phyloP scores from a whole-genome alignment of 2,888 invertebrate genomes.

The Protophormia terraenovae region DNA sequence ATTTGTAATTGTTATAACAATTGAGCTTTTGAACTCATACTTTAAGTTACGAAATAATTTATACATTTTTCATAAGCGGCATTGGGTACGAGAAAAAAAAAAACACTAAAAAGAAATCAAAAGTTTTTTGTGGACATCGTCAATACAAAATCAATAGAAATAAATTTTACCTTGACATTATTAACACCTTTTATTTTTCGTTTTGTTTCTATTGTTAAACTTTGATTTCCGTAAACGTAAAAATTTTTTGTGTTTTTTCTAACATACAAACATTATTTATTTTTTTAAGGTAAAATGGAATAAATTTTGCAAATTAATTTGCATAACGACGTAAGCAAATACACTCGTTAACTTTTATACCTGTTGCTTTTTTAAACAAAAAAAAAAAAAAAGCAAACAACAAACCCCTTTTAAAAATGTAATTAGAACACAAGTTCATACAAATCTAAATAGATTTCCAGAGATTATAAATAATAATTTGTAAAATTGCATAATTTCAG shows the following conservation, averaged over 20 bases:
- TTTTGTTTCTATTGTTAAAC: background rate
- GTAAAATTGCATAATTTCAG: slow-evolving; percentile 51
- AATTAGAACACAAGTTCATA: slow-evolving; percentile 22
- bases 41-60: slow-evolving; percentile 26
- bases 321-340: slow-evolving; percentile 24
- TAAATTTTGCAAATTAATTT: slow-evolving; percentile 35
- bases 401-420: background rate
- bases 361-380: slow-evolving; percentile 14
- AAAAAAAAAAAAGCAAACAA: background rate
- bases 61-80: slow-evolving; percentile 15
- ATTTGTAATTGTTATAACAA: slow-evolving; percentile 50
- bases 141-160: background rate
- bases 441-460: background rate
- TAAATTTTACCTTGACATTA: slow-evolving; percentile 33
- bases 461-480: slow-evolving; percentile 22
- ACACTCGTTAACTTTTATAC: background rate
- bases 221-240: slow-evolving; percentile 22
- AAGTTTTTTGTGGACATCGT: background rate
- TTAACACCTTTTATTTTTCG: background rate
- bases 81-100: background rate
- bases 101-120: slow-evolving; percentile 8
- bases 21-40: slow-evolving; percentile 46
- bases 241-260: background rate
- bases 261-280: background rate
- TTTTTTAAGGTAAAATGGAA: background rate